Base-by-base conservation (phyloP, 2,888 invertebrate genomes). In the Microctonus aethiopoides region DNA sequence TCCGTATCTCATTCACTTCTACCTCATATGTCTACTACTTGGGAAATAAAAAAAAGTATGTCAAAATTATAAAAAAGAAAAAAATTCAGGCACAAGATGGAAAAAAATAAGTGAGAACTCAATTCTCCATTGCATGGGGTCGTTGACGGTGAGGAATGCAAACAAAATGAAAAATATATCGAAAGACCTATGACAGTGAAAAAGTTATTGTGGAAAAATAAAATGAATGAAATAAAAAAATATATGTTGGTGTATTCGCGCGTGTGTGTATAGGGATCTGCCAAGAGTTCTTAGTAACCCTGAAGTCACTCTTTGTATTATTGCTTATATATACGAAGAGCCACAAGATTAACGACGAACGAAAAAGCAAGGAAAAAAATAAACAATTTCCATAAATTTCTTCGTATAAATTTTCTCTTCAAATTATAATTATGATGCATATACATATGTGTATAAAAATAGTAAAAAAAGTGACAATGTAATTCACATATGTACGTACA, bases 301-400 rank as follows among this genome's bases (percentile, higher is more conserved):
- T 79, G 78, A 78, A 80, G 80, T 78, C 77, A 66, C 76, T 77
- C 80, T 80, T 80, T 80, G 80, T 80, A 77, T 75, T 77, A 73
- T 73, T 46, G 62, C 29, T 65, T 61, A 36, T 22, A 61, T 32
- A 34, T 60, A 46, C 24, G 36, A 39, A 60, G 63, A 69, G 29
- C 36, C 29, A 52, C 24, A 60, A 39, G 65, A 66, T 46, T 46
- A 54, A 36, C 41, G 65, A 65, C 13, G 54, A 10, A 13, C 13
- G 26, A 34, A 52, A 54, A 46, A 56, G 54, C 24, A 29, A 32
- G 20, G 59, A 46, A 54, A 36, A 54, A 39, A 66, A 66, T 57
- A 46, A 66, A 70, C 61, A 66, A 24, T 54, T 24, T 54, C n/a
- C 54, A 26, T 54, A 26, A 24, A 26, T 54, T 24, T 54, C 16